Base-by-base conservation (phyloP, 2,797 vertebrate genomes). In the Botia almorhae region DNA sequence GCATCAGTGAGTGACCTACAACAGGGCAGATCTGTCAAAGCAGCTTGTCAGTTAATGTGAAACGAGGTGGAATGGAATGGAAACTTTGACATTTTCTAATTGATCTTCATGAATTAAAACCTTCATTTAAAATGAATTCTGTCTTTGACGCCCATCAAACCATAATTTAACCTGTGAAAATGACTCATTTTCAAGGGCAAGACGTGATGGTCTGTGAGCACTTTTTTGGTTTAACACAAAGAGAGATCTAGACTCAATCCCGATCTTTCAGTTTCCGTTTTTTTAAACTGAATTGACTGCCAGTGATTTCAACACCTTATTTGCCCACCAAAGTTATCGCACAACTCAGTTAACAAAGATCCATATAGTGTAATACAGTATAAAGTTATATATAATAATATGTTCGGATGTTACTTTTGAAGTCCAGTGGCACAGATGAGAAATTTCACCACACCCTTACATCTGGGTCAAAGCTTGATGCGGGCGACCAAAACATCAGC, bases 391-490 rank as follows among this genome's bases (percentile, higher is more conserved):
- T 33, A 33, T 33, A 33, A 3, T 33, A 26, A 26, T 26, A 26
- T 33, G 33, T 33, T 33, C 3, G 33, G 4, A 33, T 33, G 33
- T 33, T 33, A 5, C 4, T 3, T 33, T 33, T 33, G 33, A 3
- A 33, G 33, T 33, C 36, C n/a, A 48, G 56, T 74, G 53, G 19
- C 63, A 55, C n/a, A 4, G 39, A 56, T n/a, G 6, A 68, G 16
- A n/a, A n/a, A 2, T 2, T 11, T 5, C 5, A 65, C 13, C 2
- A 21, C 13, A 60, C 26, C 12, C 26, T 36, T 65, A 14, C 7
- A 65, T 36, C 63, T 64, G 61, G 29, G 29, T 71, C 50, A 71
- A 11, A 55, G 48, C 69, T 3, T 70, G 48, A 26, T 70, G 26
- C 26, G 51, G 14, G 23, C 26, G 46, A 19, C 10, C 7, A 16